These are phyloP conservation scores for Platycnemis pennipes DNA, from an alignment of 2,888 invertebrate species.

Conservation along the genomic window DNA sequence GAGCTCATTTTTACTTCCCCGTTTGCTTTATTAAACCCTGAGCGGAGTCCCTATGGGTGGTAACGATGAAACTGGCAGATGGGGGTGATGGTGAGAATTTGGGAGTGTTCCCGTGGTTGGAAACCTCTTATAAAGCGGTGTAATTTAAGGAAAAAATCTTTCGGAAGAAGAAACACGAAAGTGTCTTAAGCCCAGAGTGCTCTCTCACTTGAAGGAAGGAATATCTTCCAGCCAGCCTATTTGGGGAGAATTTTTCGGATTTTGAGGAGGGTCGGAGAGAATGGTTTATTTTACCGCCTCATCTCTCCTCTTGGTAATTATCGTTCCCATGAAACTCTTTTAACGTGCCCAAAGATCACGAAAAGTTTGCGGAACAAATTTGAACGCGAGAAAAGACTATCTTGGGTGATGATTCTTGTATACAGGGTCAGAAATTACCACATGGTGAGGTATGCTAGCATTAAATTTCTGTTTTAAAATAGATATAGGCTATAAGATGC, in stretches of 20 bases:
- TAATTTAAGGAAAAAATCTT: background rate
- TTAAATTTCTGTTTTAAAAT: too few relatives aligned
- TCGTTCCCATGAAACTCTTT: background rate
- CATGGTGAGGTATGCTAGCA: background rate
- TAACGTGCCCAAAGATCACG: background rate
- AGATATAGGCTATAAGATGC: too few relatives aligned
- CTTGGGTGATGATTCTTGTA: background rate
- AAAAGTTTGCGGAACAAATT: background rate
- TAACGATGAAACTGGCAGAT: background rate
- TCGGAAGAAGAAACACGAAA: background rate
- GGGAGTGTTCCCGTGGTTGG: background rate
- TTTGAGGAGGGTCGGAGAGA: background rate
- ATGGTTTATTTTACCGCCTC: background rate
- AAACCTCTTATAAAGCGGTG: slow-evolving; percentile 18
- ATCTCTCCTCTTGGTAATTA: background rate
- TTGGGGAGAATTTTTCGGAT: background rate
- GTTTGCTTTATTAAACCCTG: slow-evolving; percentile 31
- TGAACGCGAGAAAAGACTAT: background rate
- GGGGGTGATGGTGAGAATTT: background rate
- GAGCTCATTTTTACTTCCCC: background rate
- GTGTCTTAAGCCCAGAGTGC: background rate
- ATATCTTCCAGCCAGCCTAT: background rate
- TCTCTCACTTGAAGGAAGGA: background rate
- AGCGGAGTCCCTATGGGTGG: background rate
- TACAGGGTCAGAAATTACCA: background rate